Conservation (phyloP, 1,140 invertebrate species). For the Tetramorium parvispinum region DNA sequence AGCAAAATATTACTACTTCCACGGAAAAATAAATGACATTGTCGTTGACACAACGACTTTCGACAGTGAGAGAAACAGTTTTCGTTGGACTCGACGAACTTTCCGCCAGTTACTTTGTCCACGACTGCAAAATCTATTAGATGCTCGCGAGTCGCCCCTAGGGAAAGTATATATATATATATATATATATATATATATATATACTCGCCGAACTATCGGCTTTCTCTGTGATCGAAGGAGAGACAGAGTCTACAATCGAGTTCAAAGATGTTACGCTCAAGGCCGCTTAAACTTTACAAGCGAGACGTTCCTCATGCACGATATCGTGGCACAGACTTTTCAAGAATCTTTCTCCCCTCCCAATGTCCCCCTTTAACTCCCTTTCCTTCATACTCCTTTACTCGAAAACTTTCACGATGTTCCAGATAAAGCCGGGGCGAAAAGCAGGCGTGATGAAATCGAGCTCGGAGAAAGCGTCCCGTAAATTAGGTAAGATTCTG, state of each 20-base stretch:
- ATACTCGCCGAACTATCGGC: constrained; percentile 19
- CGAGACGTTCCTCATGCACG: constrained; percentile 38
- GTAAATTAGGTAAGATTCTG: constrained; percentile 58
- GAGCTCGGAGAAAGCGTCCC: constrained; percentile 43
- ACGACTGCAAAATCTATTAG: constrained; percentile 50
- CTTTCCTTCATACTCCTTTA: background rate
- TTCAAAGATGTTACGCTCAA: constrained; percentile 52
- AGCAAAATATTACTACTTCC: constrained; percentile 5
- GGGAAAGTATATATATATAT: background rate
- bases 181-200: too few relatives aligned
- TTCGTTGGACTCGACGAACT: background rate
- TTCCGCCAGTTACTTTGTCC: constrained; percentile 12
- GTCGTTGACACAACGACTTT: background rate
- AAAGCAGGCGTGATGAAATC: constrained; percentile 49
- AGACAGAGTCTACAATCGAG: constrained; percentile 5
- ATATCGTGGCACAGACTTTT: constrained; percentile 33
- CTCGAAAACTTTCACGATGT: constrained; percentile 50
- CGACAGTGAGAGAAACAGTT: constrained; percentile 3
- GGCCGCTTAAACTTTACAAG: constrained; percentile 53
- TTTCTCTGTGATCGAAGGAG: constrained; percentile 35
- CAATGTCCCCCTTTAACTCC: background rate
- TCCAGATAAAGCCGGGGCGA: constrained; percentile 24
- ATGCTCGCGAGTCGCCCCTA: background rate
- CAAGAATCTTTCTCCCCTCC: constrained; percentile 12
- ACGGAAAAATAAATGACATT: background rate